These are phyloP conservation scores for Copsychus sechellarum DNA, from an alignment of 2,113 vertebrate species.

Conservation along the genomic window DNA sequence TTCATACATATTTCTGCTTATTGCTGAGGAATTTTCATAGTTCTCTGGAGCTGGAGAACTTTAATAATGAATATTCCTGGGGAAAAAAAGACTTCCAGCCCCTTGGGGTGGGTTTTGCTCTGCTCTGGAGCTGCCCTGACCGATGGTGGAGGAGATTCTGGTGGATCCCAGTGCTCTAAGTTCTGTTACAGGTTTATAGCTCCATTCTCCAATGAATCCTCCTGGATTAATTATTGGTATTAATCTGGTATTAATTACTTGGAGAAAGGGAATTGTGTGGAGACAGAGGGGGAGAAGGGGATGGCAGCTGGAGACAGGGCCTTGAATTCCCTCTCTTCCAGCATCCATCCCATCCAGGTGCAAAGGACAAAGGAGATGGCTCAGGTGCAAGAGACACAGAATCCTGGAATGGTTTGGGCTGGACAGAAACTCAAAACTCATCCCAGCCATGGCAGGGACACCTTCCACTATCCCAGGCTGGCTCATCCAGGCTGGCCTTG, in stretches of 20 bases:
- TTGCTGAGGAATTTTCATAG: not conserved
- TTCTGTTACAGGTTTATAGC: not conserved
- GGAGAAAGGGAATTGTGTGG: not conserved
- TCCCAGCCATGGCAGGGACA: not conserved
- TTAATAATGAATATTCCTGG: not conserved
- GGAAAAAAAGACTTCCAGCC: not conserved
- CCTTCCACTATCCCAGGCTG: accelerated
- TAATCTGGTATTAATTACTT: not conserved
- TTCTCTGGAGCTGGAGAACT: not conserved
- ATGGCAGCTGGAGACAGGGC: not conserved
- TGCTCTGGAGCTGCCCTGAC: not conserved
- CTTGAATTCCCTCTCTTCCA: not conserved
- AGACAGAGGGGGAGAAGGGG: not conserved
- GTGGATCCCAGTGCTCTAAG: not conserved
- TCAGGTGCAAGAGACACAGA: not conserved
- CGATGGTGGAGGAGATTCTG: accelerated
- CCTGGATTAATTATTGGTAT: not conserved
- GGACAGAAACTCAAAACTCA: not conserved
- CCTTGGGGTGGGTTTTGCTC: not conserved
- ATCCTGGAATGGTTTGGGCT: not conserved
- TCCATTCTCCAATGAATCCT: not conserved
- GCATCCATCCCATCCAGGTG: not conserved
- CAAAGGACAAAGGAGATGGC: no score
- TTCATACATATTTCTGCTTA: not conserved
- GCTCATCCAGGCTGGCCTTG: not conserved